Conservation (phyloP, 2,113 vertebrate genomes). For the Tupaia chinensis region DNA sequence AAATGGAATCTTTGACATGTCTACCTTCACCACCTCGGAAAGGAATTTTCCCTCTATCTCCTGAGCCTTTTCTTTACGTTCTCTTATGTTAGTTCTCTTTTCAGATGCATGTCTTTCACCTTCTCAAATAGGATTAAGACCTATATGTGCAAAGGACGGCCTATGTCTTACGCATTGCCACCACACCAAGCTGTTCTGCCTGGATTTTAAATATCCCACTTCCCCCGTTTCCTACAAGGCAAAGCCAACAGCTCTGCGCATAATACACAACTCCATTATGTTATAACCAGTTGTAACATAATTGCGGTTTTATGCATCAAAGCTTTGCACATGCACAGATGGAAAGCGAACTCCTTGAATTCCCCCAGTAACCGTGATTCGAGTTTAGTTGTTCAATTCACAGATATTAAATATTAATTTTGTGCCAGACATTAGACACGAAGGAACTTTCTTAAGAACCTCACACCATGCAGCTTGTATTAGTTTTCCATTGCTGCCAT, state of each 20-base stretch:
- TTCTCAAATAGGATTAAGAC: not conserved
- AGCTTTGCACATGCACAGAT: constrained; percentile 53
- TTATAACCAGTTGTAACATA: constrained; percentile 53
- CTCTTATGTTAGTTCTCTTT: not conserved
- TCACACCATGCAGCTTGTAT: rapidly evolving
- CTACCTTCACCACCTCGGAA: not conserved
- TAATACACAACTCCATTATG: constrained; percentile 17
- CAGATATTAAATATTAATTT: constrained; percentile 62
- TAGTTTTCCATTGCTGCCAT: not conserved
- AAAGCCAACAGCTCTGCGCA: not conserved
- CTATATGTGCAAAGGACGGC: not conserved
- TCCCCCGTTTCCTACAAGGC: not conserved
- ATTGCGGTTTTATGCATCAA: constrained; percentile 47
- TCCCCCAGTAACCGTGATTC: constrained; percentile 50
- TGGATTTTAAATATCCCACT: not conserved
- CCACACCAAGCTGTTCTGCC: not conserved
- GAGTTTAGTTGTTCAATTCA: not conserved
- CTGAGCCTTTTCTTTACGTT: not conserved
- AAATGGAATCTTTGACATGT: not conserved
- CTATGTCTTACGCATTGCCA: not conserved
- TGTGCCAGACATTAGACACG: not conserved
- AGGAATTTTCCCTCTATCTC: not conserved
- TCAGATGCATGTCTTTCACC: not conserved
- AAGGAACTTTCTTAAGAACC: not conserved
- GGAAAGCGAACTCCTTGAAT: constrained; percentile 49